These are phyloP conservation scores for Rhynchopsitta pachyrhyncha DNA, from an alignment of 2,113 vertebrate genomes.

Conservation along the genomic window DNA sequence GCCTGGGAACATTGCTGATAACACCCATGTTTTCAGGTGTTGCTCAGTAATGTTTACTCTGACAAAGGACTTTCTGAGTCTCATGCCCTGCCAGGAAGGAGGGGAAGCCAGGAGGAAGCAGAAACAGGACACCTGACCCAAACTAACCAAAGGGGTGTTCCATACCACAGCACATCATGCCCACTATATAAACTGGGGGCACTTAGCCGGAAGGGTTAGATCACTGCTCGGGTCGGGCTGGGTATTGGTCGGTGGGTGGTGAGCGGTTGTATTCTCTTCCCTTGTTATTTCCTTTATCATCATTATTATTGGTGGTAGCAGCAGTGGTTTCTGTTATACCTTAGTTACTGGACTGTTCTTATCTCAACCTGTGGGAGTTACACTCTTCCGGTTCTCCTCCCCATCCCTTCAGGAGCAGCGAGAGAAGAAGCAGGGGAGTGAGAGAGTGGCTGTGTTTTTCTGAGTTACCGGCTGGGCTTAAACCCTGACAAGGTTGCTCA, in stretches of 20 bases:
- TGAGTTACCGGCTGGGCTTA: background rate
- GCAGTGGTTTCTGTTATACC: background rate
- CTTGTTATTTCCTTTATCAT: background rate
- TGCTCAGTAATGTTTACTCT: background rate
- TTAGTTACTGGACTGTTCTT: background rate
- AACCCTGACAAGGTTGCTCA: background rate
- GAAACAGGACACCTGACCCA: background rate
- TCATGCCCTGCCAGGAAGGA: background rate
- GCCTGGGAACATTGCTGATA: background rate
- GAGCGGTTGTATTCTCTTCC: background rate
- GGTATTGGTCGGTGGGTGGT: background rate
- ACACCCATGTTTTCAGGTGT: background rate
- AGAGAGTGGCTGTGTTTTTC: background rate
- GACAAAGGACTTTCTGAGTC: background rate
- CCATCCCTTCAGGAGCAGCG: background rate
- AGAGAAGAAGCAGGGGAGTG: background rate
- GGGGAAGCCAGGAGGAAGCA: background rate
- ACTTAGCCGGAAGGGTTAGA: background rate
- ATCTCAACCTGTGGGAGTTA: background rate
- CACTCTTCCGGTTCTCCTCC: background rate
- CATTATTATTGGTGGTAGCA: background rate
- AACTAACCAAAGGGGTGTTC: background rate
- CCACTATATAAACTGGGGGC: background rate
- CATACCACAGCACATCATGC: background rate
- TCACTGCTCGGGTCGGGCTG: background rate